These are phyloP conservation scores for Dendroctonus ponderosae DNA, from an alignment of 1,140 invertebrate species.

Conservation along the genomic window DNA sequence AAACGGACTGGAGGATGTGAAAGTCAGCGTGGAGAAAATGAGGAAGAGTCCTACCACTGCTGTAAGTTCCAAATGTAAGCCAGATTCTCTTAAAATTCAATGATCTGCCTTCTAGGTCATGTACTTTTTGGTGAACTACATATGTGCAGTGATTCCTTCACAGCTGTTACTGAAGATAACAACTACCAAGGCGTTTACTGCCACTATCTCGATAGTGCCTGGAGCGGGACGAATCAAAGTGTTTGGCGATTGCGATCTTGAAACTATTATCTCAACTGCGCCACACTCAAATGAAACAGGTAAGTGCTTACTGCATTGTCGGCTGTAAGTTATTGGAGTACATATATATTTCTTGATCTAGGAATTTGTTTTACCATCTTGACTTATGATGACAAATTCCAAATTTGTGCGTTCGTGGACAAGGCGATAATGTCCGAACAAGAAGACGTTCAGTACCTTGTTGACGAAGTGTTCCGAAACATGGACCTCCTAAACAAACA, in stretches of 20 bases:
- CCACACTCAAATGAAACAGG: slow-evolving; percentile 10
- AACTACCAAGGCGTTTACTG: not conserved
- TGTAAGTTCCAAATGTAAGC: slow-evolving; percentile 2
- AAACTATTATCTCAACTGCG: not conserved
- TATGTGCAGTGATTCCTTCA: slow-evolving; percentile 2
- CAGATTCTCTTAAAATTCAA: not conserved
- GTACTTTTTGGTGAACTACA: slow-evolving; percentile 3
- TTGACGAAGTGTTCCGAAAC: slow-evolving; percentile 1
- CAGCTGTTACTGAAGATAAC: not conserved
- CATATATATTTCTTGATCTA: slow-evolving; percentile 3
- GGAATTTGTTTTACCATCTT: slow-evolving; percentile 7
- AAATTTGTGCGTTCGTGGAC: slow-evolving; percentile 6
- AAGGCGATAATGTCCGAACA: slow-evolving; percentile 10
- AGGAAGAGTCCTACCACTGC: not conserved
- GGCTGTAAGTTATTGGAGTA: not conserved
- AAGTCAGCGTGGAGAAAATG: slow-evolving; percentile 2
- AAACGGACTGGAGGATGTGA: slow-evolving; percentile 6
- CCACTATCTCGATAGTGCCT: not conserved
- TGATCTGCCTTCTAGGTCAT: not conserved
- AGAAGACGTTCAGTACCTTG: slow-evolving; percentile 14
- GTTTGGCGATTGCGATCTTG: not conserved
- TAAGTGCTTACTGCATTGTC: not conserved
- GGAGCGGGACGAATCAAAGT: not conserved
- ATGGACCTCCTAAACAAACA: slow-evolving; percentile 6
- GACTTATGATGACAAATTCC: slow-evolving; percentile 9